Conservation (phyloP, 2,113 vertebrate species). For the Syrrhaptes paradoxus region DNA sequence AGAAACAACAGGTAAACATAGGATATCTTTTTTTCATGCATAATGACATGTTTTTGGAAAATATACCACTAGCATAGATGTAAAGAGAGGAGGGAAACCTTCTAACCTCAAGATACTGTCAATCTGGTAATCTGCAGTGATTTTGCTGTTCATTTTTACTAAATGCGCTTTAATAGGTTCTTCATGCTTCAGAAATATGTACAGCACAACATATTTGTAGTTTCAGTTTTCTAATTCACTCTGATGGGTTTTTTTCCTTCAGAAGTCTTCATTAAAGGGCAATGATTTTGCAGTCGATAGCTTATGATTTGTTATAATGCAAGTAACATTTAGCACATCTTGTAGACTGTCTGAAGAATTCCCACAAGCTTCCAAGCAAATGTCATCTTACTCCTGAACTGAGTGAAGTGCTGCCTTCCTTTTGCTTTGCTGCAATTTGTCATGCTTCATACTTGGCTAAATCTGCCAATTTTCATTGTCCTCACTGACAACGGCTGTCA, state of each 20-base stretch:
- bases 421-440: constrained; percentile 60
- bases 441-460: constrained; percentile 63
- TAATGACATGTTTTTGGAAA: not conserved
- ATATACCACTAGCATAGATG: too few species aligned
- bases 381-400: constrained; percentile 31
- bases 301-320: constrained; percentile 47
- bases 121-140: not conserved
- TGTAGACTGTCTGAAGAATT: constrained; percentile 60
- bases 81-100: not conserved
- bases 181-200: not conserved
- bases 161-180: not conserved
- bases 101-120: not conserved
- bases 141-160: not conserved
- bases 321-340: constrained; percentile 56
- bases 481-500: constrained; percentile 53
- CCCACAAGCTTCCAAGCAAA: constrained; percentile 60
- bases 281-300: constrained; percentile 42
- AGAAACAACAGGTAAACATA: not conserved
- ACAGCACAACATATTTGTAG: not conserved
- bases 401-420: constrained; percentile 36
- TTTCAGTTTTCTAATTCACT: constrained; percentile 12
- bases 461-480: constrained; percentile 62
- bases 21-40: not conserved
- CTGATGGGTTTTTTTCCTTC: not conserved
- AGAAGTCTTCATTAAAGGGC: constrained; percentile 51